Conservation (phyloP, 1,140 invertebrate genomes). For the Drosophila cardini region DNA sequence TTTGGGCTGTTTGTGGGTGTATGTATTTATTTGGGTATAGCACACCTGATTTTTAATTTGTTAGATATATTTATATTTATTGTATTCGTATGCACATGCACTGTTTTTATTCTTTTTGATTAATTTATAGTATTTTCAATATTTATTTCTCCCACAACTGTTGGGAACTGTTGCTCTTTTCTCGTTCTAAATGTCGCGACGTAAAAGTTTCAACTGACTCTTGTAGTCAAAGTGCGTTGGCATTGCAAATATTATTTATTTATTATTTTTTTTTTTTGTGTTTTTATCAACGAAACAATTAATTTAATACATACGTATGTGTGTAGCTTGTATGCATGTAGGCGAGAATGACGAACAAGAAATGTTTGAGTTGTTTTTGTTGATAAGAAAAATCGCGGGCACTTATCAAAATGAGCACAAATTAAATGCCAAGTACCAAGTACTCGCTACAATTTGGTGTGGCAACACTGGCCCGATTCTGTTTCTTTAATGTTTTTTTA, state of each 20-base stretch:
- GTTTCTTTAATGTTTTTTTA: too few relatives aligned
- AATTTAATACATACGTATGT: constrained; percentile 16
- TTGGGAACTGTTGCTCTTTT: constrained; percentile 6
- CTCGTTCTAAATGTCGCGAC: constrained; percentile 54
- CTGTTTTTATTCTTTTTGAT: not conserved
- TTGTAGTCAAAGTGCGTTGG: constrained; percentile 61
- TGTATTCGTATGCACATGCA: constrained; percentile 6
- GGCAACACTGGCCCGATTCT: constrained; percentile 19
- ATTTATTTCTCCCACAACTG: not conserved
- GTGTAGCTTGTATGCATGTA: constrained; percentile 2
- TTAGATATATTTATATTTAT: not conserved
- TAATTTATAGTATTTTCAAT: not conserved
- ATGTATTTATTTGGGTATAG: not conserved
- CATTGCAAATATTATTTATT: constrained; percentile 46
- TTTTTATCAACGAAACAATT: constrained; percentile 73
- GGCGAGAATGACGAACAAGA: constrained; percentile 40
- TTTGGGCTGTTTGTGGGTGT: not conserved
- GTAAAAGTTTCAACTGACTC: constrained; percentile 60
- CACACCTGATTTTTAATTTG: constrained; percentile 1
- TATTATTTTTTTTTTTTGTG: too few relatives aligned
- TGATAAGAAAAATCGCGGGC: constrained; percentile 55
- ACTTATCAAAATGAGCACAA: constrained; percentile 50
- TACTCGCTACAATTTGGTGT: constrained; percentile 20
- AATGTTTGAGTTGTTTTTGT: constrained; percentile 40
- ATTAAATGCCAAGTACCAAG: constrained; percentile 1